phyloP scores from a whole-genome alignment of 2,888 invertebrate species.

The Stenchaetothrips biformis region DNA sequence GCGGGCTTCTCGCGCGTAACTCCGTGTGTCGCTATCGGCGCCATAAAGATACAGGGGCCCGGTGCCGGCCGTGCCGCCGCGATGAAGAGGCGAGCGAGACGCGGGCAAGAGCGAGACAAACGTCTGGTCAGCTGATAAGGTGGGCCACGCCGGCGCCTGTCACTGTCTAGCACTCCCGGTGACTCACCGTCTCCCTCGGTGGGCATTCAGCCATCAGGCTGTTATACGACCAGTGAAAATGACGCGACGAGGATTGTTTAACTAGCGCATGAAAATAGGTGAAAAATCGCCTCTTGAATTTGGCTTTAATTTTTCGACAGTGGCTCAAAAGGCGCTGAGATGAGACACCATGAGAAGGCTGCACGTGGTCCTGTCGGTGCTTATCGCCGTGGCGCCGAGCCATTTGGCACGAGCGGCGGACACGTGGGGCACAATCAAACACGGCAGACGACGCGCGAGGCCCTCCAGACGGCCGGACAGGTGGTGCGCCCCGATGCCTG shows the following conservation, averaged over 20 bases:
- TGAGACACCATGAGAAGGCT: too few species aligned
- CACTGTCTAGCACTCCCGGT: neutral
- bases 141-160: neutral
- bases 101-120: too few species aligned
- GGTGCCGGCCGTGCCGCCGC: neutral
- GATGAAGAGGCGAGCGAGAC: neutral
- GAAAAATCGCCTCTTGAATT: too few species aligned
- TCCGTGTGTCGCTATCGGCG: neutral
- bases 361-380: too few species aligned
- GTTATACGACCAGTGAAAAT: too few species aligned
- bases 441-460: neutral
- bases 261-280: too few species aligned
- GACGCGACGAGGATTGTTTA: too few species aligned
- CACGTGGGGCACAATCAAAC: neutral
- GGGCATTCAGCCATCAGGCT: too few species aligned
- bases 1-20: constrained; percentile 12
- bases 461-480: neutral
- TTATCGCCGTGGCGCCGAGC: neutral
- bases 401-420: neutral
- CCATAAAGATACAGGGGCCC: neutral
- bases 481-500: neutral
- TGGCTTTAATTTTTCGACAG: too few species aligned
- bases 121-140: too few species aligned
- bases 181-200: neutral
- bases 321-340: too few species aligned